Evolutionary conservation across 2,113 vertebrate genomes (phyloP), one percentile per base, ranked within the genome.

Genomic region (Phalacrocorax brasilianus): DNA sequence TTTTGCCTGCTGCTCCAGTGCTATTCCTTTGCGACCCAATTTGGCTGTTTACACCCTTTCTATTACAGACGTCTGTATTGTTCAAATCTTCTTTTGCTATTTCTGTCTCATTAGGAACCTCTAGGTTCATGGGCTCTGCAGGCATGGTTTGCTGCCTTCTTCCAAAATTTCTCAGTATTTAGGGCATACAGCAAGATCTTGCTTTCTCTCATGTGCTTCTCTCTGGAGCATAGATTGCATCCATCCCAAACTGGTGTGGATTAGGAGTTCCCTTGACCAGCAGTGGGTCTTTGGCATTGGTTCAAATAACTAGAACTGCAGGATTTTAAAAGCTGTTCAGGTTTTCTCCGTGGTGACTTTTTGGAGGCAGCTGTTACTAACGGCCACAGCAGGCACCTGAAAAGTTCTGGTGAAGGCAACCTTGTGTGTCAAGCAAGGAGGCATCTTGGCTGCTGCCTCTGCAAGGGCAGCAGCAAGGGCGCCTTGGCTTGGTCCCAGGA

Each of bases 31-130:
- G 13, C 27, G 94, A 94, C 70, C 89, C 4, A 0, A 0, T 75
- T 88, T 97, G 91, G 82, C 12, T n/a, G 67, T 97, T 85, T 70
- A 70, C 78, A 94, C 83, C 81, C 58, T 50, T 53, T 40, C 21
- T 91, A 7, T 84, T 47, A 30, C 61, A 92, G 83, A 87, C 9
- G 4, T 13, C 9, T 93, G 49, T 73, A 70, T 84, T 83, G 76
- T 94, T 73, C 80, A 79, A 45, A 11, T 88, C 86, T 75, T 80
- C 44, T 27, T 27, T 33, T 52, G 70, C 68, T 91, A 59, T 97
- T 97, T 93, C 92, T 92, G 2, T 80, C 44, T 89, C 59, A 62
- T 74, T 85, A 65, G 16, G 75, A 88, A 30, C 45, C 56, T 78
- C 89, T 71, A 13, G 35, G 7, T 30, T 80, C 63, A 9, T 17